Percentiles rank a stretch among this genome's conserved stretches.
These are phyloP conservation scores for Thereva unica DNA, from an alignment of 2,888 invertebrate species.

Conservation along the genomic window DNA sequence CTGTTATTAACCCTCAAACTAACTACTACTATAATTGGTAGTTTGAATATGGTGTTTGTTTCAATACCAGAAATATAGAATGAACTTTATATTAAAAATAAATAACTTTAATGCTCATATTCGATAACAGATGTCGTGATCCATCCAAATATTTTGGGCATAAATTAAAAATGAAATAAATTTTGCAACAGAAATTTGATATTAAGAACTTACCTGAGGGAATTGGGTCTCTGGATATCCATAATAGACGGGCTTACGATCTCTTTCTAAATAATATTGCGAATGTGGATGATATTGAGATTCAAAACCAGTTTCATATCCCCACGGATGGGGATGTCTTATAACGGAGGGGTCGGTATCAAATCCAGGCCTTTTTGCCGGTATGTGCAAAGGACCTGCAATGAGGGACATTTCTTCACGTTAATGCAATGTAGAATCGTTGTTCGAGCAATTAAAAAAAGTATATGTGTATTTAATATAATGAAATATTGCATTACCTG, in stretches of 20 bases:
- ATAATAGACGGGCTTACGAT: conserved; percentile 58
- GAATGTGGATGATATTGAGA: conserved; percentile 55
- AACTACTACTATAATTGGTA: no score
- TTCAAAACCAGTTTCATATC: conserved; percentile 57
- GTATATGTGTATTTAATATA: neutral
- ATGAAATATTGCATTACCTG: conserved; percentile 49
- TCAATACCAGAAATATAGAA: no score
- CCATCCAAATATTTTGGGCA: neutral
- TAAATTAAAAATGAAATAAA: neutral
- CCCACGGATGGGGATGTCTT: conserved; percentile 58
- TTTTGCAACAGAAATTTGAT: neutral
- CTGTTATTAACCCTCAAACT: no score
- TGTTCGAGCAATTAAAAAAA: neutral
- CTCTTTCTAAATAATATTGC: conserved; percentile 58
- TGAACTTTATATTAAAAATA: no score
- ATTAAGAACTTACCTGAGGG: conserved; percentile 52
- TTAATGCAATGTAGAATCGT: conserved; percentile 31
- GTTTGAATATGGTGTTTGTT: no score
- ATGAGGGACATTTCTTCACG: conserved; percentile 62
- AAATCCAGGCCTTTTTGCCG: conserved; percentile 76
- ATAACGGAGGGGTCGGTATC: conserved; percentile 59
- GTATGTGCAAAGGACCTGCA: conserved; percentile 81
- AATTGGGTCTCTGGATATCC: conserved; percentile 58
- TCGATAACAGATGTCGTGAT: no score
- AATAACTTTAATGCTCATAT: no score